A percentile compares a stretch with the other conserved stretches of the same genome.
These are phyloP conservation scores for Amphiprion percula DNA, from an alignment of 2,113 vertebrate species.

Conservation along the genomic window DNA sequence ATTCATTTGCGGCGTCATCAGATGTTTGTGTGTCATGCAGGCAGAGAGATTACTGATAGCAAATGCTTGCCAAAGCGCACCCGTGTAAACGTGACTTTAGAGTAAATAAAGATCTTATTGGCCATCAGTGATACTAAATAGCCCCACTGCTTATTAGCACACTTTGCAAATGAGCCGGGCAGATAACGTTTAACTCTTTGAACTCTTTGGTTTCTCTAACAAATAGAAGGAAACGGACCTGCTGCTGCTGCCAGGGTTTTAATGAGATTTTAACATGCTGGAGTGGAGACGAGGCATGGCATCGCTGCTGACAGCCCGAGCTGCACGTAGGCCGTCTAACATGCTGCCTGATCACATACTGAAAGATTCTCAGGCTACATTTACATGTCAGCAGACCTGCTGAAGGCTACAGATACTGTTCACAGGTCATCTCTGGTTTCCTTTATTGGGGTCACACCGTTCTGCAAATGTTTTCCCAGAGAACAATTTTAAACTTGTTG, in stretches of 20 bases:
- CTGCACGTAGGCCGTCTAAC: slow-evolving; percentile 61
- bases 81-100: slow-evolving; percentile 42
- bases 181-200: slow-evolving; percentile 43
- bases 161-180: slow-evolving; percentile 16
- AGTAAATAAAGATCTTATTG: slow-evolving; percentile 56
- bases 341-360: slow-evolving; percentile 21
- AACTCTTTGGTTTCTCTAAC: slow-evolving; percentile 20
- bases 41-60: slow-evolving; percentile 32
- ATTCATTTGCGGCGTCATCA: slow-evolving; percentile 16
- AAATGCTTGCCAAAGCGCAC: slow-evolving; percentile 15
- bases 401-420: slow-evolving; percentile 20
- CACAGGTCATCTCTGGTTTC: slow-evolving; percentile 12
- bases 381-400: slow-evolving; percentile 14
- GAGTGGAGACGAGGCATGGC: slow-evolving; percentile 56
- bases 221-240: neutral
- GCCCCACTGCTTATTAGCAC: neutral
- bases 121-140: slow-evolving; percentile 15
- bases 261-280: slow-evolving; percentile 53
- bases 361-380: slow-evolving; percentile 4
- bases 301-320: slow-evolving; percentile 56
- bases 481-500: neutral
- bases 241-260: slow-evolving; percentile 11
- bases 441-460: neutral
- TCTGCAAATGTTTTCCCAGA: neutral
- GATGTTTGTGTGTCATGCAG: slow-evolving; percentile 4